Percentiles rank a stretch among this genome's conserved stretches.
These are phyloP conservation scores for Huso huso DNA, from an alignment of 2,797 vertebrate genomes.

Conservation along the genomic window DNA sequence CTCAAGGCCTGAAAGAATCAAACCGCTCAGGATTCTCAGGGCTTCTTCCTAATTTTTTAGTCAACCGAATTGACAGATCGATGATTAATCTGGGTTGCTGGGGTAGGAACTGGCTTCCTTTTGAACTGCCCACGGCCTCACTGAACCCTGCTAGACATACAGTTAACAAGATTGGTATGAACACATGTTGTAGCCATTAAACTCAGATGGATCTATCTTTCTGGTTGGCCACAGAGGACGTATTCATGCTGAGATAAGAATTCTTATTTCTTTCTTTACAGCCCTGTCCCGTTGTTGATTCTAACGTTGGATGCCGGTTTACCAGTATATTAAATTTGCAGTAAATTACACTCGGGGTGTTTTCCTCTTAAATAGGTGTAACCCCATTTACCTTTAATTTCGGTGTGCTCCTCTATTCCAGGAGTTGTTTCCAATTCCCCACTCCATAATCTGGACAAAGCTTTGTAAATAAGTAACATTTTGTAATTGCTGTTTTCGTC, in stretches of 20 bases:
- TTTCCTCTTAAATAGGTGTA: neutral
- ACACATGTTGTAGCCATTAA: slow-evolving; percentile 2
- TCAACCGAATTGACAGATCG: neutral
- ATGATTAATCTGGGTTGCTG: neutral
- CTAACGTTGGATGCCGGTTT: too few relatives aligned
- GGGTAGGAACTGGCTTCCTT: neutral
- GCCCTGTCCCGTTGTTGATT: too few relatives aligned
- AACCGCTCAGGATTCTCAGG: neutral
- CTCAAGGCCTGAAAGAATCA: neutral
- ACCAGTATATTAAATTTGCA: too few relatives aligned
- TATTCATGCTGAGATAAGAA: slow-evolving; percentile 3
- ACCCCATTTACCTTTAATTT: neutral
- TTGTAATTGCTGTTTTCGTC: too few relatives aligned
- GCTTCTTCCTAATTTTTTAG: neutral
- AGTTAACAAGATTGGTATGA: neutral
- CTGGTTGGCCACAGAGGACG: neutral
- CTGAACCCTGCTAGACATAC: neutral
- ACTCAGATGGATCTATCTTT: neutral
- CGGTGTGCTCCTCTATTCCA: neutral
- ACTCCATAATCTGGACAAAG: neutral
- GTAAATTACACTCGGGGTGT: too few relatives aligned
- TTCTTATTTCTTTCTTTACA: neutral
- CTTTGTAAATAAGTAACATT: too few relatives aligned
- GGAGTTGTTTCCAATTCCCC: too few relatives aligned
- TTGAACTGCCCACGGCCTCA: neutral